Evolutionary conservation across 2,797 vertebrate species (phyloP), one percentile per base, ranked within the genome.

Genomic region (Mycteria americana): DNA sequence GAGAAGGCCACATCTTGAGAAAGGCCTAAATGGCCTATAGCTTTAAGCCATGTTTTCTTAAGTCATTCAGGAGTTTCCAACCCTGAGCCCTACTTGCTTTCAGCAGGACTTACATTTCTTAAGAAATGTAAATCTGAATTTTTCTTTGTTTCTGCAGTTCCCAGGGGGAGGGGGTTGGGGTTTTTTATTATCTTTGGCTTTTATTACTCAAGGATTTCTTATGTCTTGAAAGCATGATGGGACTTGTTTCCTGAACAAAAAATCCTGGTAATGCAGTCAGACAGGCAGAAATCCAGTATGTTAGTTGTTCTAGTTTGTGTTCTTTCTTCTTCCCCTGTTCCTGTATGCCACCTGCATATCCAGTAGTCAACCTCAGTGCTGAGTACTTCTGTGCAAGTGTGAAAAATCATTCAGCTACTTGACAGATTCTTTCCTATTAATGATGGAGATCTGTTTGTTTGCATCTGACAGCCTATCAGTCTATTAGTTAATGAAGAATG

Each of bases 121-220:
- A 69, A 89, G 33, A 62, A 92, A 46, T 10, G 3, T 35, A 79
- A 60, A 74, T 65, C 48, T 81, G 45, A 84, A 11, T 46, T 74
- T 50, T 39, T 21, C 9, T 78, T 87, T 86, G 13, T 74, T 80
- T 88, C 50, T 87, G 24, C 43, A 56, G 18, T 68, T 84, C 41
- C 41, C 1, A 3, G 8, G 10, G 16, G 17, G 13, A 18, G 5
- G 3, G 22, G 8, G 2, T 24, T 33, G n/a, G 28, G 9, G 1
- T 2, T 27, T 59, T 73, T 51, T 35, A n/a, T 62, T 7, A 43
- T 64, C n/a, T 82, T 86, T 43, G 23, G 2, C 11, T 53, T 62
- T 39, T 83, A 59, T 60, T 82, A 31, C 27, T 46, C 2, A 37
- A 79, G 14, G 18, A 65, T 63, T 84, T 72, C 21, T 56, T 82